These are phyloP conservation scores for Andrena marginata DNA, from an alignment of 2,888 invertebrate species.

Conservation along the genomic window DNA sequence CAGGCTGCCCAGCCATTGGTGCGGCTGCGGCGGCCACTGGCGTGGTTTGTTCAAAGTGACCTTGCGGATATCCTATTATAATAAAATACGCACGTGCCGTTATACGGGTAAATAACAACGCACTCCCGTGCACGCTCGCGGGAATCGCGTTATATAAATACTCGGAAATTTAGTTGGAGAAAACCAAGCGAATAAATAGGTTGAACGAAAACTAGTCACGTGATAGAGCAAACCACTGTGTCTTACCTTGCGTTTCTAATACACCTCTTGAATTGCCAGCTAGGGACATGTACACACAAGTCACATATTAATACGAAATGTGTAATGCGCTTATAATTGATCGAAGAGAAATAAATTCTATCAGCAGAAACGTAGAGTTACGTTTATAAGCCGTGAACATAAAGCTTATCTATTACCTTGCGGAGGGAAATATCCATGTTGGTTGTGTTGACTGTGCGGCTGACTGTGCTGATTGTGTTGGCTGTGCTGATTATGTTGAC, in stretches of 20 bases:
- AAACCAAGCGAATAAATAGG: not conserved
- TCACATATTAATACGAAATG: constrained; percentile 64
- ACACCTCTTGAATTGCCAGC: constrained; percentile 84
- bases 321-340: constrained; percentile 10
- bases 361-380: not conserved
- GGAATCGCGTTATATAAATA: not conserved
- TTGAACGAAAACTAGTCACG: constrained; percentile 1
- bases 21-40: constrained; percentile 78
- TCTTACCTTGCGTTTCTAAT: constrained; percentile 84
- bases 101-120: not conserved
- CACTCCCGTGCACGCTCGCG: not conserved
- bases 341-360: constrained; percentile 6
- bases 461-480: constrained; percentile 74
- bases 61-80: constrained; percentile 79
- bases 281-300: constrained; percentile 78
- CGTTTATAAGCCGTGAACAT: not conserved
- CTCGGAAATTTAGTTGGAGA: not conserved
- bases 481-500: constrained; percentile 74
- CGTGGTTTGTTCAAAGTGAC: constrained; percentile 81
- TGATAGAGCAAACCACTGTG: constrained; percentile 3
- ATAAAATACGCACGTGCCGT: constrained; percentile 1
- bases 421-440: constrained; percentile 81
- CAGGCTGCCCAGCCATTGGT: constrained; percentile 80
- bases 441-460: constrained; percentile 71
- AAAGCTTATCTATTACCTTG: constrained; percentile 77